Conservation (phyloP, 2,113 vertebrate species). For the Typhlomys cinereus region DNA sequence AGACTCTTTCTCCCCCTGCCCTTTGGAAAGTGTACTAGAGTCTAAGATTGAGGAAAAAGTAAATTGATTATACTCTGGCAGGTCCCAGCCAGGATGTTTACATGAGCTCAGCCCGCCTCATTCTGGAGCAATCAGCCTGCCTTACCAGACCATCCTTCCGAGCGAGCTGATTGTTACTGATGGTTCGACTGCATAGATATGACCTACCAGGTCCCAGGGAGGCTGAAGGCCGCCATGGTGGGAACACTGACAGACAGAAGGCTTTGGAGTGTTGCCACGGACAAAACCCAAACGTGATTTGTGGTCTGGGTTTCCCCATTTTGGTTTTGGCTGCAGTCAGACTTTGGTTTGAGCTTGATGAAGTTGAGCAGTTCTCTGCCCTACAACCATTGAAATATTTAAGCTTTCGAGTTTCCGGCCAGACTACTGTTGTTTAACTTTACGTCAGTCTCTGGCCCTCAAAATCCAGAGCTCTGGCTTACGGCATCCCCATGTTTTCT, state of each 20-base stretch:
- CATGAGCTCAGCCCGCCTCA: background rate
- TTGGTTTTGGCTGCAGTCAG: constrained; percentile 61
- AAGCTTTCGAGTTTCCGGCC: constrained; percentile 8
- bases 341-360: constrained; percentile 38
- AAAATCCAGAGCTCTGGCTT: background rate
- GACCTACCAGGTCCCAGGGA: background rate
- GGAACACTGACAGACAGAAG: background rate
- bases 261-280: constrained; percentile 41
- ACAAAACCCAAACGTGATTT: background rate
- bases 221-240: background rate
- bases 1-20: background rate
- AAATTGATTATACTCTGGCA: background rate
- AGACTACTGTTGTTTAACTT: constrained; percentile 19
- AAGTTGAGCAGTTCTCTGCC: background rate
- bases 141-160: background rate
- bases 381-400: background rate
- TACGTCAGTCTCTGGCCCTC: background rate
- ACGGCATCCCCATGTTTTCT: background rate
- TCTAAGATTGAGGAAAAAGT: background rate
- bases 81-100: no score
- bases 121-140: background rate
- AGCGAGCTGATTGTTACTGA: background rate
- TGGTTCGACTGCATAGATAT: background rate
- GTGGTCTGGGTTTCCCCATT: constrained; percentile 43
- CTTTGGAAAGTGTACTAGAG: background rate